Base-by-base conservation (phyloP, 2,113 vertebrate species). In the Ptyas mucosa region DNA sequence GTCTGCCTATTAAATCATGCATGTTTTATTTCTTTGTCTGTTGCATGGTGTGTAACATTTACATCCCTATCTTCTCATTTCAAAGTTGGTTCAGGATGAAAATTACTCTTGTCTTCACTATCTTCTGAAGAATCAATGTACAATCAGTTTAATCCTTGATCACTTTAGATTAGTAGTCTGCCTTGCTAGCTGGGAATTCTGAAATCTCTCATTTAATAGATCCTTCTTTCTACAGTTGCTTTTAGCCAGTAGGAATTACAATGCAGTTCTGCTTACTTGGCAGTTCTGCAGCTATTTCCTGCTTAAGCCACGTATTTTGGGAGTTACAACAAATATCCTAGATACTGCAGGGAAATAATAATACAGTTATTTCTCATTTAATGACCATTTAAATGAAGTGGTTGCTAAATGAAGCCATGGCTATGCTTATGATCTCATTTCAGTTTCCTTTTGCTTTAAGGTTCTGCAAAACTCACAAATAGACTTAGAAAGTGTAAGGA, bases 41-140 rank as follows among this genome's bases (percentile, higher is more conserved):
- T 85, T 96, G 95, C 89, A 93, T 97, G 93, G 51, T 0, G n/a
- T 94, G 39, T 94, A 95, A 87, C 93, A 52, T 95, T 95, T 93
- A 64, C 86, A 92, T 88, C 23, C 8, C 58, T 94, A 86, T n/a
- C 95, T 96, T 89, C 94, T 8, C 92, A 92, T 58, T 92, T 51
- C 3, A 9, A 39, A 61, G 43, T 54, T 57, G 49, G 8, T 95
- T 85, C 93, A 64, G 55, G 57, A 64, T 64, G 39, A n/a, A 21
- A 85, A 86, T 86, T 23, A 39, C 18, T 85, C n/a, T 61, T 90
- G 52, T 87, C 55, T 64, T 69, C 26, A 34, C 3, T 87, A 57
- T 23, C 89, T 92, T 92, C 46, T 64, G 75, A 90, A 20, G 75
- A n/a, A n/a, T 23, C 18, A 23, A 61, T 34, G 12, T 61, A 21